Conservation (phyloP, 2,888 invertebrate genomes). For the Odontothrips loti region DNA sequence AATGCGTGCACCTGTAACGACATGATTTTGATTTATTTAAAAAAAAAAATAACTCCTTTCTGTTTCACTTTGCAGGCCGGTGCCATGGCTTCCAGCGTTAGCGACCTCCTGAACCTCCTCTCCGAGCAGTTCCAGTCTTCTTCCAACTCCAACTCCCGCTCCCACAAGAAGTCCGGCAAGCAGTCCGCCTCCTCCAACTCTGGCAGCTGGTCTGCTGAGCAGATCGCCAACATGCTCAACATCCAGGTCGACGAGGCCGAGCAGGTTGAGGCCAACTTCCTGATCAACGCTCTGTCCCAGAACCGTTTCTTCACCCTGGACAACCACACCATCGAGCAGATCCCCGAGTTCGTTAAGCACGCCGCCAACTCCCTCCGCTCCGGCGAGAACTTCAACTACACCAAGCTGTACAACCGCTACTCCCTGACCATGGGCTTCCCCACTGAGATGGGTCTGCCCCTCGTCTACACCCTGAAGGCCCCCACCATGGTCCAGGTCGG, state of each 20-base stretch:
- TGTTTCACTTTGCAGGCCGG: slow-evolving; percentile 38
- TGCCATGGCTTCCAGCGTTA: slow-evolving; percentile 49
- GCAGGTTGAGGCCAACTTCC: slow-evolving; percentile 56
- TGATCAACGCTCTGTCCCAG: slow-evolving; percentile 47
- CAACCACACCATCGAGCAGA: slow-evolving; percentile 51
- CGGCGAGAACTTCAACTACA: slow-evolving; percentile 55
- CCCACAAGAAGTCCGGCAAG: slow-evolving; percentile 22
- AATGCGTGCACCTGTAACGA: not conserved
- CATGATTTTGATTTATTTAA: not conserved
- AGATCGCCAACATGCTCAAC: slow-evolving; percentile 55
- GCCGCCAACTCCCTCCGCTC: slow-evolving; percentile 48
- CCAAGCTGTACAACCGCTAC: slow-evolving; percentile 56
- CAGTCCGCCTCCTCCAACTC: slow-evolving; percentile 27
- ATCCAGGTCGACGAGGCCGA: slow-evolving; percentile 52
- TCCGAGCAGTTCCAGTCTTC: slow-evolving; percentile 36
- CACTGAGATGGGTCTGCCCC: slow-evolving; percentile 61
- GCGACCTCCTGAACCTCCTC: slow-evolving; percentile 43
- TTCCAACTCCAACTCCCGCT: not conserved
- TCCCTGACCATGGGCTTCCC: slow-evolving; percentile 64
- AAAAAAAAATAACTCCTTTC: not conserved
- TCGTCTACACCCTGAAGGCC: slow-evolving; percentile 57
- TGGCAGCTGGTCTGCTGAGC: slow-evolving; percentile 50
- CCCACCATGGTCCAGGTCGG: slow-evolving; percentile 55
- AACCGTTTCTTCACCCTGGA: slow-evolving; percentile 52
- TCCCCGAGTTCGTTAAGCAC: slow-evolving; percentile 47